A percentile compares a stretch with the other conserved stretches of the same genome.
phyloP scores from a whole-genome alignment of 1,140 invertebrate species.

The Leptinotarsa undecemlineata region DNA sequence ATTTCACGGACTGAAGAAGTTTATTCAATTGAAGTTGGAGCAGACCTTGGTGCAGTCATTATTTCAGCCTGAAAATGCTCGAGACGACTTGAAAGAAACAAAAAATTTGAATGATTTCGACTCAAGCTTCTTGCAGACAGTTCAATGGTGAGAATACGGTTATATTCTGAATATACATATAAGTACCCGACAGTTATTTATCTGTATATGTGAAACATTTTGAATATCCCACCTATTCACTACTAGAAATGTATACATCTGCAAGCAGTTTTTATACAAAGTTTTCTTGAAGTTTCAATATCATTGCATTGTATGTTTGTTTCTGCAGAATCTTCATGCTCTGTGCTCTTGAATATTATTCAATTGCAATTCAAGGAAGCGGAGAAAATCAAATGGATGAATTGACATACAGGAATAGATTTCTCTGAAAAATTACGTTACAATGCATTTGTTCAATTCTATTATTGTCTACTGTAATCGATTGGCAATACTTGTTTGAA shows the following conservation, averaged over 20 bases:
- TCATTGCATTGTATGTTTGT: too few species aligned
- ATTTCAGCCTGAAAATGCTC: slow-evolving; percentile 4
- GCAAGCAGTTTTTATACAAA: background rate
- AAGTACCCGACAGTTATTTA: background rate
- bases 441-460: too few species aligned
- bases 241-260: background rate
- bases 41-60: slow-evolving; percentile 6
- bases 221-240: slow-evolving; percentile 5
- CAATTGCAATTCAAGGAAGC: too few species aligned
- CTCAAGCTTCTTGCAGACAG: background rate
- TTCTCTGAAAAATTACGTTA: too few species aligned
- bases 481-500: too few species aligned
- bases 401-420: too few species aligned
- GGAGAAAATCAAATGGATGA: too few species aligned
- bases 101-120: slow-evolving; percentile 4
- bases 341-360: too few species aligned
- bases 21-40: slow-evolving; percentile 5
- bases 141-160: slow-evolving; percentile 7
- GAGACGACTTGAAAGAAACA: background rate
- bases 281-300: background rate
- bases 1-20: background rate
- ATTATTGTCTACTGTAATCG: too few species aligned
- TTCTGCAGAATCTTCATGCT: too few species aligned
- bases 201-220: background rate
- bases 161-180: slow-evolving; percentile 8